Evolutionary conservation across 2,113 vertebrate genomes (phyloP), one percentile per base, ranked within the genome.

Genomic region (Zosterops japonicus): DNA sequence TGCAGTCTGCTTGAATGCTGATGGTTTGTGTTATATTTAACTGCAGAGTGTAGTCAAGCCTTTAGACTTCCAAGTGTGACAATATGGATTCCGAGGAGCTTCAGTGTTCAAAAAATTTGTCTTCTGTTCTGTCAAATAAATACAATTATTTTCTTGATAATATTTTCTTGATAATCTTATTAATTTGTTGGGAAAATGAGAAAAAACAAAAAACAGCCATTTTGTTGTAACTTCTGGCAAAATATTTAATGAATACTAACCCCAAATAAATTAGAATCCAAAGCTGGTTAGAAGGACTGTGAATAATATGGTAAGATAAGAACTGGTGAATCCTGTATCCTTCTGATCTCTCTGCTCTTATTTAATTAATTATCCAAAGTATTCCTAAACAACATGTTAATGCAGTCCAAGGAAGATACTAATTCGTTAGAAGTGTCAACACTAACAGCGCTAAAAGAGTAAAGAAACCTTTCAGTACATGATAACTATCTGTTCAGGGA

Each of bases 21-120:
- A 90, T 94, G 72, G 86, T 36, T 96, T 90, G 68, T 93, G 93
- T 96, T 94, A 90, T 19, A 81, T 94, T 94, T 89, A 95, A 96
- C 89, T 87, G 91, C 2, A 1, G 64, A 81, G 69, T n/a, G 35
- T 90, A 96, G 90, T 93, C 64, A 80, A 81, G 59, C 83, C 67
- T 74, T 94, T 83, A 77, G 88, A 86, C 82, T 89, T 94, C 86
- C 71, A 86, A 83, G 83, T 81, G 86, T 83, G 83, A 95, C 8
- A 28, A 69, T 89, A 29, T 33, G 24, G 83, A 81, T 81, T 90
- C 42, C 59, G 53, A 93, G 76, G 52, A 80, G 42, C 72, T 75
- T 92, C 63, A 33, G 50, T 59, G 42, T 92, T 94, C 5, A 3
- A 82, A 83, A 94, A 87, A 79, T 46, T 84, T 92, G 42, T 89